phyloP scores from a whole-genome alignment of 1,140 invertebrate species.

The Aphidius ervi region DNA sequence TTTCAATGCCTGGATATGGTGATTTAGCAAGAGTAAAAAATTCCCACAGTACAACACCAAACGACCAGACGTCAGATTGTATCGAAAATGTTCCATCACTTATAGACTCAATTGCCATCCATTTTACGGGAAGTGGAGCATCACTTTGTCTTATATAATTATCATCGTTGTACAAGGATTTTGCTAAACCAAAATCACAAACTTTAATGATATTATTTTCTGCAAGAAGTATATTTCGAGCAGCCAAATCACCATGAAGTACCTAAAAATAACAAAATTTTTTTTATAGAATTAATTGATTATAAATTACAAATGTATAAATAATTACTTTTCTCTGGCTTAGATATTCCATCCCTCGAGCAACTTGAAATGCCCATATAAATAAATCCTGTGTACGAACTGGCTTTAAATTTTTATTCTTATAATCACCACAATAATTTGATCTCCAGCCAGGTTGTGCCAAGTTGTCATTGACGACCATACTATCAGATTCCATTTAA shows the following conservation, averaged over 20 bases:
- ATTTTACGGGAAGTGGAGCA: slow-evolving; percentile 74
- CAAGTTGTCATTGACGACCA: slow-evolving; percentile 58
- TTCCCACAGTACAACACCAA: slow-evolving; percentile 91
- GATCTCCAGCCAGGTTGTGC: slow-evolving; percentile 69
- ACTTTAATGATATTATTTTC: slow-evolving; percentile 90
- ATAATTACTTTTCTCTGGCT: slow-evolving; percentile 71
- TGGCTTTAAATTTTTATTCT: slow-evolving; percentile 59
- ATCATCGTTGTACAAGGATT: slow-evolving; percentile 85
- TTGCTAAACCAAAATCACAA: slow-evolving; percentile 94
- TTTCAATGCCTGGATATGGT: slow-evolving; percentile 81
- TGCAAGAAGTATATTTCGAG: slow-evolving; percentile 90
- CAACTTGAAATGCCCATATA: slow-evolving; percentile 90
- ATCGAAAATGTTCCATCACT: slow-evolving; percentile 76
- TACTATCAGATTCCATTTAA: slow-evolving; percentile 33
- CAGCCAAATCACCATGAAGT: slow-evolving; percentile 93
- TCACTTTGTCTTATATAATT: slow-evolving; percentile 91
- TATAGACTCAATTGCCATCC: slow-evolving; percentile 80
- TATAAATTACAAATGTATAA: neutral
- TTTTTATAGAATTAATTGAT: neutral
- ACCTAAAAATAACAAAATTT: slow-evolving; percentile 53
- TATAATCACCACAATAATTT: slow-evolving; percentile 69
- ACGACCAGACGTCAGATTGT: slow-evolving; percentile 91
- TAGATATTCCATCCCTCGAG: slow-evolving; percentile 93
- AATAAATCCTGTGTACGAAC: slow-evolving; percentile 79
- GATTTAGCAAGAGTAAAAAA: slow-evolving; percentile 84